Conservation (phyloP, 2,797 vertebrate genomes). For the Bradypodion pumilum region DNA sequence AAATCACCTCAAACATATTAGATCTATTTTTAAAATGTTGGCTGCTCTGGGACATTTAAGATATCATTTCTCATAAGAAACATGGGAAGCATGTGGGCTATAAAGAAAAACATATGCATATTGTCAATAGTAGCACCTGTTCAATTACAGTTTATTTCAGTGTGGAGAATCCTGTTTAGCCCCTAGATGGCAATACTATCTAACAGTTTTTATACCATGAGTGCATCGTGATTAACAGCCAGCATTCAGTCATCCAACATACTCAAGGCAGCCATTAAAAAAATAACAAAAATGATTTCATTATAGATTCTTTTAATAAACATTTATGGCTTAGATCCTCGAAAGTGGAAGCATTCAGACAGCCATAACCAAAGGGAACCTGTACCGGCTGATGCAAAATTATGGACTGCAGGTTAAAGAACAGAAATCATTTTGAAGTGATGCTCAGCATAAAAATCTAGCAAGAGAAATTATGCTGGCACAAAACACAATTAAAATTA, state of each 20-base stretch:
- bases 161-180: conserved; percentile 86
- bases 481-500: conserved; percentile 65
- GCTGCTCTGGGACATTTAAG: conserved; percentile 77
- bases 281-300: conserved; percentile 88
- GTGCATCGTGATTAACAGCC: conserved; percentile 88
- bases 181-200: conserved; percentile 99
- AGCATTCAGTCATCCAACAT: conserved; percentile 77
- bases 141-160: conserved; percentile 86
- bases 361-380: conserved; percentile 69
- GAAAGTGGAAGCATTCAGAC: conserved; percentile 77
- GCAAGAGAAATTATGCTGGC: conserved; percentile 60
- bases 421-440: conserved; percentile 57
- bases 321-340: conserved; percentile 81
- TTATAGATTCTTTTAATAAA: conserved; percentile 88
- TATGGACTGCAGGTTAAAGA: conserved; percentile 65
- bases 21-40: conserved; percentile 65
- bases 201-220: conserved; percentile 90
- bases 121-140: conserved; percentile 98
- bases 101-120: conserved; percentile 99
- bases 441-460: conserved; percentile 63
- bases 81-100: conserved; percentile 93
- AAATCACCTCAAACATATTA: conserved; percentile 83
- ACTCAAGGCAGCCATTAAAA: conserved; percentile 85
- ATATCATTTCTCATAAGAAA: conserved; percentile 92
- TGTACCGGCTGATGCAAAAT: conserved; percentile 58